A percentile compares a stretch with the other conserved stretches of the same genome.
Evolutionary conservation across 1,140 invertebrate genomes (phyloP).

Genomic region (Drosophila simulans): DNA sequence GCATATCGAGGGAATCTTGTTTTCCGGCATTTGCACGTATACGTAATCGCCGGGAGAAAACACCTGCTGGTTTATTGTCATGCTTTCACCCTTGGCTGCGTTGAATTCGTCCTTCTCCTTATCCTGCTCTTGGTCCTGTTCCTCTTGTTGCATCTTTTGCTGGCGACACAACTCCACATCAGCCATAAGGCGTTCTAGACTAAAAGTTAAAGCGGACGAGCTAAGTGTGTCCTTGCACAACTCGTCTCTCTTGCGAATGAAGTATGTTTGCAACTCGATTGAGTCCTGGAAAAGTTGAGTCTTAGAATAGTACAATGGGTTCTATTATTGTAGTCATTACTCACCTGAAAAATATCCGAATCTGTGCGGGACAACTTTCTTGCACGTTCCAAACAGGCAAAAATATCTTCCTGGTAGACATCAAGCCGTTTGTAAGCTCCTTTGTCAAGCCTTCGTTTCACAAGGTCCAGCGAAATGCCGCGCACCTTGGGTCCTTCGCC

Average conservation of each 20-base stretch:
- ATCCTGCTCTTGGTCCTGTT: constrained; percentile 88
- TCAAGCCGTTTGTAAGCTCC: constrained; percentile 96
- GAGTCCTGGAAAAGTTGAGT: constrained; percentile 89
- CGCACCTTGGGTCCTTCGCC: constrained; percentile 88
- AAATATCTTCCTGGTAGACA: constrained; percentile 98
- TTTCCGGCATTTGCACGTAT: constrained; percentile 77
- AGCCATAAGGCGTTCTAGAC: constrained; percentile 89
- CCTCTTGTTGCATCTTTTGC: constrained; percentile 93
- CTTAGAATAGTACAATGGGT: not conserved
- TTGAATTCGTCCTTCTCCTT: constrained; percentile 76
- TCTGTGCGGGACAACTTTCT: constrained; percentile 94
- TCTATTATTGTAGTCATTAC: not conserved
- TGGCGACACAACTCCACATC: constrained; percentile 91
- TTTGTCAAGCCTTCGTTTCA: constrained; percentile 93
- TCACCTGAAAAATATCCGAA: constrained; percentile 92
- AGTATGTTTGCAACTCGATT: constrained; percentile 96
- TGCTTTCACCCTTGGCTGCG: constrained; percentile 74
- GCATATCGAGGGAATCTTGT: constrained; percentile 91
- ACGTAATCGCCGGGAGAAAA: constrained; percentile 83
- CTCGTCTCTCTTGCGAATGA: constrained; percentile 91
- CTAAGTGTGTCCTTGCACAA: constrained; percentile 92
- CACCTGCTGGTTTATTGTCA: constrained; percentile 83
- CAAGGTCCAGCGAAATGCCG: constrained; percentile 92
- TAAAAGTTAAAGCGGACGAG: constrained; percentile 94
- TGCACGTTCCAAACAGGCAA: constrained; percentile 96